These are phyloP conservation scores for Caenorhabditis panamensis DNA, from an alignment of 2,888 invertebrate genomes.

Conservation along the genomic window DNA sequence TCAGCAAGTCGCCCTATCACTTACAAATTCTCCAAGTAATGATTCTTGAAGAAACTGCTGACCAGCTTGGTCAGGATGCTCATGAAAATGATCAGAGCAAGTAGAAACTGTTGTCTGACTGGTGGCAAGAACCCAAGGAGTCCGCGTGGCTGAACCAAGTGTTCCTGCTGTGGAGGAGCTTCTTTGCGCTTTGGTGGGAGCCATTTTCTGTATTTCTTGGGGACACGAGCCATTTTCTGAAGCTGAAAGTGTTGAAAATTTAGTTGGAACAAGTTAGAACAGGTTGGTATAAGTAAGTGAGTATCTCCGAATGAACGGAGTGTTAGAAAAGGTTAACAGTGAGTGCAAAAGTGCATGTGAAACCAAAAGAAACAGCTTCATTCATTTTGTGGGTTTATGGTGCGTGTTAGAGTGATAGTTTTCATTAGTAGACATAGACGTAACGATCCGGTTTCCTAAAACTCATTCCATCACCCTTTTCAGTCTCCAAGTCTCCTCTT, in stretches of 20 bases:
- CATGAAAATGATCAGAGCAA: neutral
- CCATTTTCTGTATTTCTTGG: neutral
- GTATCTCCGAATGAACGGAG: too few species aligned
- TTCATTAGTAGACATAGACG: neutral
- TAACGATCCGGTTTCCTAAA: constrained; percentile 1
- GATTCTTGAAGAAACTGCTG: neutral
- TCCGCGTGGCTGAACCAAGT: neutral
- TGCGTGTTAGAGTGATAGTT: too few species aligned
- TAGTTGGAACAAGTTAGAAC: neutral
- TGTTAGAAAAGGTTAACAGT: too few species aligned
- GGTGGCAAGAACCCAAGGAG: constrained; percentile 5
- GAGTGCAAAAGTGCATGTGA: too few species aligned
- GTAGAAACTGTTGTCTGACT: neutral
- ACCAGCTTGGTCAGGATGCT: neutral
- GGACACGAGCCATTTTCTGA: neutral
- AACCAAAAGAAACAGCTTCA: too few species aligned
- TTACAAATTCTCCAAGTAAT: neutral
- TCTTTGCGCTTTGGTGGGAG: neutral
- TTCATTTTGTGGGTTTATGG: too few species aligned
- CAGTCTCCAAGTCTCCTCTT: too few species aligned
- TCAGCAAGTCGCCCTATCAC: neutral
- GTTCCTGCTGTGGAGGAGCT: neutral
- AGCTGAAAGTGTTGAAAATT: neutral
- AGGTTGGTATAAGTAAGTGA: neutral
- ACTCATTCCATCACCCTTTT: neutral